Conservation (phyloP, 1,140 invertebrate genomes). For the Atopsyche davidsoni region DNA sequence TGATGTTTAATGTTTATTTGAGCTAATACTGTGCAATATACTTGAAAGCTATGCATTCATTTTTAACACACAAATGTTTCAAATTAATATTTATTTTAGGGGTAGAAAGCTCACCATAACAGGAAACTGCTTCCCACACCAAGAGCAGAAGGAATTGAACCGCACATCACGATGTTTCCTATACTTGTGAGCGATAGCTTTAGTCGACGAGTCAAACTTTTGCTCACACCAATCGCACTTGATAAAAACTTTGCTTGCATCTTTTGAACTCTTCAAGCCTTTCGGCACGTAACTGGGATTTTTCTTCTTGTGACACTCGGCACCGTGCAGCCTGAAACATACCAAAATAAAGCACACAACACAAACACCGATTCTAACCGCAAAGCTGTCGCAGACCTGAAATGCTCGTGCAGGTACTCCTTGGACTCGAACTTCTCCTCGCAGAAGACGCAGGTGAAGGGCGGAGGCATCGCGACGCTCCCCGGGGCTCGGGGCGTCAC, state of each 20-base stretch:
- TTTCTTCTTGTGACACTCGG: slow-evolving; percentile 36
- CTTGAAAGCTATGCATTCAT: too few relatives aligned
- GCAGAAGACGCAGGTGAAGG: slow-evolving; percentile 42
- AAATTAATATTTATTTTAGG: too few relatives aligned
- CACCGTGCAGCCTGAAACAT: slow-evolving; percentile 39
- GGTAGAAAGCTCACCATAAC: slow-evolving; percentile 54
- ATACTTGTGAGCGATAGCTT: slow-evolving; percentile 63
- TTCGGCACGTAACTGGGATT: not conserved
- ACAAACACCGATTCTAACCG: too few relatives aligned
- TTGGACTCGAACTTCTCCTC: slow-evolving; percentile 39
- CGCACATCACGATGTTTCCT: slow-evolving; percentile 57
- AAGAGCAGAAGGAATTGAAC: slow-evolving; percentile 58
- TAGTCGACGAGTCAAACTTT: slow-evolving; percentile 54
- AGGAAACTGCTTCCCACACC: slow-evolving; percentile 64
- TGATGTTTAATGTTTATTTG: too few relatives aligned
- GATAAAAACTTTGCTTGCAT: slow-evolving; percentile 18
- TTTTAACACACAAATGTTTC: too few relatives aligned
- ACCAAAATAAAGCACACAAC: too few relatives aligned
- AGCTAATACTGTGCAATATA: too few relatives aligned
- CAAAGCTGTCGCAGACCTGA: too few relatives aligned
- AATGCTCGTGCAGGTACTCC: slow-evolving; percentile 42
- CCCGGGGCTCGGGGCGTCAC: not conserved
- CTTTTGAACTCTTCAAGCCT: not conserved
- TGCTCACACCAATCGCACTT: slow-evolving; percentile 56
- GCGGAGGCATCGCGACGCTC: not conserved